These are phyloP conservation scores for Manis javanica DNA, from an alignment of 2,797 vertebrate species.

Conservation along the genomic window DNA sequence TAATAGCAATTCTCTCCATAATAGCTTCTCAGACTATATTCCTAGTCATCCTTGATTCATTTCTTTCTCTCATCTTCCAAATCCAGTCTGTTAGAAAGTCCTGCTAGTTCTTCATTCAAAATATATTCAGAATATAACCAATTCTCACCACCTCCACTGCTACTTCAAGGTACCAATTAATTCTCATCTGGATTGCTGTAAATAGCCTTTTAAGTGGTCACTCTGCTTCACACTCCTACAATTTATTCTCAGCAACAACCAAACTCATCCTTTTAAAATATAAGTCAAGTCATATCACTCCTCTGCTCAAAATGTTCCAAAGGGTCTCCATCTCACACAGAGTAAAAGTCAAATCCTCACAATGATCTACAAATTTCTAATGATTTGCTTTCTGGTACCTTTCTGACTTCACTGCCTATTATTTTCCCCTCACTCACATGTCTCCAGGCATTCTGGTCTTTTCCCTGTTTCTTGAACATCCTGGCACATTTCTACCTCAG, in stretches of 20 bases:
- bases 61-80: neutral
- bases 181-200: neutral
- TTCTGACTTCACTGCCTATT: neutral
- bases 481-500: neutral
- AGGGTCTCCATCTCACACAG: neutral
- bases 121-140: neutral
- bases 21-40: conserved; percentile 7
- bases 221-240: neutral
- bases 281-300: neutral
- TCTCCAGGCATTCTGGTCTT: neutral
- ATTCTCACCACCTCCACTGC: neutral
- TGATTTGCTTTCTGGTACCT: neutral
- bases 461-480: neutral
- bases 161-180: neutral
- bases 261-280: neutral
- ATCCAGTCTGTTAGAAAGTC: neutral
- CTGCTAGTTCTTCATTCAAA: conserved; percentile 22
- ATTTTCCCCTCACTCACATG: neutral
- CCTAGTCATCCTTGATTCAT: neutral
- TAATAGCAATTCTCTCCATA: conserved; percentile 15
- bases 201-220: neutral
- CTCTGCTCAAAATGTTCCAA: neutral
- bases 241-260: conserved; percentile 2
- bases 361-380: neutral
- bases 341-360: neutral